Conservation (phyloP, 2,888 invertebrate genomes). For the Myopa tessellatipennis region DNA sequence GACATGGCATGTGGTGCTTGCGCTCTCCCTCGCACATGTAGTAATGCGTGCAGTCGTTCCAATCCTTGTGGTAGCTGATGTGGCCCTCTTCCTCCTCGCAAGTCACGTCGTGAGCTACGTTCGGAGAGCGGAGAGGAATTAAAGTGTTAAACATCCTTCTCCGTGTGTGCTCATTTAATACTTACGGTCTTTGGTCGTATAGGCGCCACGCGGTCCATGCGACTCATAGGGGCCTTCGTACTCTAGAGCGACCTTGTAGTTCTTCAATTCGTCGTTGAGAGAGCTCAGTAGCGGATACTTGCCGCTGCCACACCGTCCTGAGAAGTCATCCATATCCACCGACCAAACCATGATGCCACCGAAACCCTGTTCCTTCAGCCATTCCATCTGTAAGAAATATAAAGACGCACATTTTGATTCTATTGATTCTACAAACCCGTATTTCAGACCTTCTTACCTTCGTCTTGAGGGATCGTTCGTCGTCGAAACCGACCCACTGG, state of each 20-base stretch:
- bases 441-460: slow-evolving; percentile 73
- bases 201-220: slow-evolving; percentile 76
- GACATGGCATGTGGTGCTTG: slow-evolving; percentile 96
- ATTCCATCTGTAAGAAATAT: slow-evolving; percentile 78
- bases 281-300: slow-evolving; percentile 91
- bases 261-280: slow-evolving; percentile 85
- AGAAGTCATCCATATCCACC: slow-evolving; percentile 94
- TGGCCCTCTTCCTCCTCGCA: slow-evolving; percentile 96
- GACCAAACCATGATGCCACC: slow-evolving; percentile 99
- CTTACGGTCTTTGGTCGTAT: slow-evolving; percentile 92
- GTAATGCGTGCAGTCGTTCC: slow-evolving; percentile 92
- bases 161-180: slow-evolving; percentile 51
- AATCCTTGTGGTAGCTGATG: slow-evolving; percentile 91
- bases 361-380: slow-evolving; percentile 93
- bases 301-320: slow-evolving; percentile 88
- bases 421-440: neutral
- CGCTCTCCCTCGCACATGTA: slow-evolving; percentile 97
- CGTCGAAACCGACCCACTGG: slow-evolving; percentile 96
- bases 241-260: slow-evolving; percentile 83
- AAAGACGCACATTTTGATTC: neutral
- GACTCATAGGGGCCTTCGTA: slow-evolving; percentile 90
- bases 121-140: neutral
- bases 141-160: too few relatives aligned
- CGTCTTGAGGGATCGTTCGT: slow-evolving; percentile 89
- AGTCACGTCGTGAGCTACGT: slow-evolving; percentile 83